phyloP scores from a whole-genome alignment of 2,888 invertebrate genomes.

The Phytoseiulus persimilis region DNA sequence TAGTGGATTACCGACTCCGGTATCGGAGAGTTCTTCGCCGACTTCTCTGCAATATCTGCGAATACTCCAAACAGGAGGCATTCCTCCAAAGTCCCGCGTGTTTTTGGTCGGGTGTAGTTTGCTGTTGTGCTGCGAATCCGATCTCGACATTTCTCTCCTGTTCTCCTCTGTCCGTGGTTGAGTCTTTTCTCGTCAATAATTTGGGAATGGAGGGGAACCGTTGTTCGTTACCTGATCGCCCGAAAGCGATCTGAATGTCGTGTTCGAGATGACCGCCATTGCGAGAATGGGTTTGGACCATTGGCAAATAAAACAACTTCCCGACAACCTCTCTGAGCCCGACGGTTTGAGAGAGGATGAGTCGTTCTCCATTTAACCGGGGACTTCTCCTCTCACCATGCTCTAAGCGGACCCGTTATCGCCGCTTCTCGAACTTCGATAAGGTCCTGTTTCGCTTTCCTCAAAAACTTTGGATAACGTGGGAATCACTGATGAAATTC shows the following conservation, averaged over 20 bases:
- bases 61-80: too few relatives aligned
- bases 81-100: too few relatives aligned
- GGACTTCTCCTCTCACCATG: background rate
- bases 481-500: too few relatives aligned
- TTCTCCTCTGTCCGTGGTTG: background rate
- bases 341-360: background rate
- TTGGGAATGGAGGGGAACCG: background rate
- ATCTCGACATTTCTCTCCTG: background rate
- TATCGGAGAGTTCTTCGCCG: too few relatives aligned
- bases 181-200: background rate
- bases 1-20: too few relatives aligned
- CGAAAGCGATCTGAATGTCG: background rate
- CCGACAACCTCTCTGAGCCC: background rate
- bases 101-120: background rate
- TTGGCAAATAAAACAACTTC: background rate
- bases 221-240: background rate
- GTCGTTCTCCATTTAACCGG: background rate
- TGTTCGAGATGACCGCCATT: background rate
- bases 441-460: too few relatives aligned
- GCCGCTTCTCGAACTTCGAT: too few relatives aligned
- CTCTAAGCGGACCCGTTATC: background rate
- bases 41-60: too few relatives aligned
- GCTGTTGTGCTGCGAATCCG: background rate
- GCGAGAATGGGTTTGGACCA: background rate
- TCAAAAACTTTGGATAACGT: too few relatives aligned